These are phyloP conservation scores for Drosophila paranaensis DNA, from an alignment of 2,888 invertebrate genomes.

Conservation along the genomic window DNA sequence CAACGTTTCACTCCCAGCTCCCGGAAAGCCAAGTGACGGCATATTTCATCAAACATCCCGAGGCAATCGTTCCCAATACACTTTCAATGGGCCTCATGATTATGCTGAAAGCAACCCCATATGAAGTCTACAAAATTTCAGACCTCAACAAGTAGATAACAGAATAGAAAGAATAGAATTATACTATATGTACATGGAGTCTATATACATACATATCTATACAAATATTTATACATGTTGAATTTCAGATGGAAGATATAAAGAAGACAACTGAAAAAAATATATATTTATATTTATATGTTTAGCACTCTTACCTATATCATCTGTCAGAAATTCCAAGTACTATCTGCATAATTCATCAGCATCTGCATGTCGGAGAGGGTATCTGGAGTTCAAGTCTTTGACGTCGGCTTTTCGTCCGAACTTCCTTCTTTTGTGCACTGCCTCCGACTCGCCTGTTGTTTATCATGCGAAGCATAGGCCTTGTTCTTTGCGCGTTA, in stretches of 20 bases:
- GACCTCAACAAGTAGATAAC: not conserved
- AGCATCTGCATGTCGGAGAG: slow-evolving; percentile 1
- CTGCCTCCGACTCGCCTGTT: slow-evolving; percentile 30
- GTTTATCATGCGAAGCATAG: slow-evolving; percentile 39
- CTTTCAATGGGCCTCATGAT: not conserved
- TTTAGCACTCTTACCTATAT: not conserved
- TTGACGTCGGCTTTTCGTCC: not conserved
- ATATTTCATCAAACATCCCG: slow-evolving; percentile 57
- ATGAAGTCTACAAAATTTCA: not conserved
- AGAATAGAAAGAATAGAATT: not conserved
- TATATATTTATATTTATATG: too few relatives aligned
- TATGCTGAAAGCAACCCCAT: not conserved
- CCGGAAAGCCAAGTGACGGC: slow-evolving; percentile 52
- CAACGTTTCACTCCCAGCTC: not conserved
- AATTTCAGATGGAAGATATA: too few relatives aligned
- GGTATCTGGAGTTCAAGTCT: not conserved
- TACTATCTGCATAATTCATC: not conserved
- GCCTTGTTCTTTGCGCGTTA: slow-evolving; percentile 40
- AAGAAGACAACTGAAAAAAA: too few relatives aligned
- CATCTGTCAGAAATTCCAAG: not conserved
- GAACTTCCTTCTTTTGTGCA: not conserved
- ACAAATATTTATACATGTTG: not conserved
- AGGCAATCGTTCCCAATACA: slow-evolving; percentile 30
- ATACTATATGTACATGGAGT: not conserved
- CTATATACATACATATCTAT: not conserved